A percentile compares a stretch with the other conserved stretches of the same genome.
These are phyloP conservation scores for Tadarida brasiliensis DNA, from an alignment of 2,797 vertebrate species.

Conservation along the genomic window DNA sequence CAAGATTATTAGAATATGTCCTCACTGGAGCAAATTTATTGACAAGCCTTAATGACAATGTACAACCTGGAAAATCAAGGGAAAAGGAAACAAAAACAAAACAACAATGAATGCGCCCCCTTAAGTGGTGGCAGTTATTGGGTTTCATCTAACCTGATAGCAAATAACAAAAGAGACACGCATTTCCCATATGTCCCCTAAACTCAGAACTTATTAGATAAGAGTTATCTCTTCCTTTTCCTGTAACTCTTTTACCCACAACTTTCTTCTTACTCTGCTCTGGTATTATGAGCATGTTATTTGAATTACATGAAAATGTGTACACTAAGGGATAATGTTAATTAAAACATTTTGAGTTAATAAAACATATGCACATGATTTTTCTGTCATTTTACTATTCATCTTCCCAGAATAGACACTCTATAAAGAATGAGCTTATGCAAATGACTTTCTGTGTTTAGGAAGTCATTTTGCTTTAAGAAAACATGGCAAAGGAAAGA, in stretches of 20 bases:
- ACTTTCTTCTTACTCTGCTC: not conserved
- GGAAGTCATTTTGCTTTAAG: not conserved
- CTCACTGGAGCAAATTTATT: not conserved
- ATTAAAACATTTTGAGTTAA: conserved; percentile 9
- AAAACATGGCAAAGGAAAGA: not conserved
- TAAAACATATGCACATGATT: not conserved
- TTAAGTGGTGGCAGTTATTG: not conserved
- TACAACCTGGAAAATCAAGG: not conserved
- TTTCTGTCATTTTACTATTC: not conserved
- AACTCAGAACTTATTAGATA: not conserved
- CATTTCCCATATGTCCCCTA: not conserved
- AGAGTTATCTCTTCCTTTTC: not conserved
- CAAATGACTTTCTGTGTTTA: not conserved
- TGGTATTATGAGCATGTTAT: not conserved
- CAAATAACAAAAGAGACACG: not conserved
- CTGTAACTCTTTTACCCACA: not conserved
- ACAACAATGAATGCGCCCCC: too few relatives aligned
- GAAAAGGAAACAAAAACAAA: not conserved
- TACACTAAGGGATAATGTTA: not conserved
- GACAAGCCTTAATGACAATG: not conserved
- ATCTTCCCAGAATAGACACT: not conserved
- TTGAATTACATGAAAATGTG: conserved; percentile 3
- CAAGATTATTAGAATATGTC: not conserved
- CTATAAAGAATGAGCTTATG: not conserved
- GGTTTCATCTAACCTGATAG: not conserved